Evolutionary conservation across 2,888 invertebrate genomes (phyloP), one percentile per base, ranked within the genome.

Genomic region (Cheilosia vulpina): DNA sequence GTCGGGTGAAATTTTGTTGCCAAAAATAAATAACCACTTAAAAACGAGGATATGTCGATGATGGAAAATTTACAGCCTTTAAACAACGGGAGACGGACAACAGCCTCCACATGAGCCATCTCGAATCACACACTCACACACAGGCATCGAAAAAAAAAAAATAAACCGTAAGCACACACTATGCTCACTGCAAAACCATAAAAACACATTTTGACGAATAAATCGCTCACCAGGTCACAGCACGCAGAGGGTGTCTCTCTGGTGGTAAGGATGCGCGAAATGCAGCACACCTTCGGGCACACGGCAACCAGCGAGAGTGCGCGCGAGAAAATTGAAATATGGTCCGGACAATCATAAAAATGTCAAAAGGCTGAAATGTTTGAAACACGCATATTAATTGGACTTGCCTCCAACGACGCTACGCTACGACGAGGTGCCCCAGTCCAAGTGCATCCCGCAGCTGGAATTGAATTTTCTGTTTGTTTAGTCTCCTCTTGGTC

Each of bases 311-410:
- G 38, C 62, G 52, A 43, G 55, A 21, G 58, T 66, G 63, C 52
- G 66, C 81, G 68, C 62, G 38, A 72, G 77, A 87, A 87, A 78
- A 82, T 82, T 87, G 87, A 87, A 87, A 87, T 87, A 87, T 87
- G 87, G 87, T 78, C 77, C 19, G 82, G 73, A 87, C 77, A 82
- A 87, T 87, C 87, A 87, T 87, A 87, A 87, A 87, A 87, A 87
- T 87, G 87, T 87, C 87, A 87, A 87, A 87, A 87, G 77, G 11
- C 87, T 87, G 87, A 87, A 87, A 87, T 82, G 87, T 87, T 87
- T 82, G 82, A 82, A 82, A 82, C 87, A 87, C 87, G 87, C 82
- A 87, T 87, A 87, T 87, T 87, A 87, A 87, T 87, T 87, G 87
- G 87, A 85, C 72, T 85, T 85, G 85, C 85, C 85, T 85, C 85